These are phyloP conservation scores for Malachius bipustulatus DNA, from an alignment of 2,888 invertebrate species.

Conservation along the genomic window DNA sequence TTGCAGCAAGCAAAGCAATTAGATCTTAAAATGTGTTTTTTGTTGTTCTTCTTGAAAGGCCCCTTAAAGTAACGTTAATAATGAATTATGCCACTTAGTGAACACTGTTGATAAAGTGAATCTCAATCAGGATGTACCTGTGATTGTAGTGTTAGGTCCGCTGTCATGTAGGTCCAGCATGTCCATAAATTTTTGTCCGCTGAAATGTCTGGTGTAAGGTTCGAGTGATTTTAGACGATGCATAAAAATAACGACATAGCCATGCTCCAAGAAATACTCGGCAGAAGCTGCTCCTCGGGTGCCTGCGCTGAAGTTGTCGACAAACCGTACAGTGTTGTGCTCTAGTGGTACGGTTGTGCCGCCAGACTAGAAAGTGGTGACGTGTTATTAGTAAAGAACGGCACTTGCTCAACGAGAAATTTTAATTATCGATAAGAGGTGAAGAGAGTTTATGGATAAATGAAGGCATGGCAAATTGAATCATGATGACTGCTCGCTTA, in stretches of 20 bases:
- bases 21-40: too few species aligned
- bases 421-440: too few species aligned
- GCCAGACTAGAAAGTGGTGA: conserved; percentile 72
- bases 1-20: too few species aligned
- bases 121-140: conserved; percentile 36
- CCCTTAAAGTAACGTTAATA: too few species aligned
- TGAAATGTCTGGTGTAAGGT: conserved; percentile 84
- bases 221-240: conserved; percentile 80
- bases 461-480: not conserved
- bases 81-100: too few species aligned
- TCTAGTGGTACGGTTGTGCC: conserved; percentile 96
- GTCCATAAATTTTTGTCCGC: conserved; percentile 64
- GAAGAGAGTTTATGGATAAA: too few species aligned
- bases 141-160: conserved; percentile 52
- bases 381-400: conserved; percentile 6
- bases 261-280: conserved; percentile 82
- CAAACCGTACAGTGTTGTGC: conserved; percentile 92
- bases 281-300: conserved; percentile 89
- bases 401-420: too few species aligned
- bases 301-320: conserved; percentile 98
- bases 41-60: too few species aligned
- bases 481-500: conserved; percentile 37
- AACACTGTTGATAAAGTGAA: too few species aligned
- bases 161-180: conserved; percentile 58
- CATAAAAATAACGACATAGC: conserved; percentile 90